Evolutionary conservation across 1,140 invertebrate genomes (phyloP), one percentile per base, ranked within the genome.

Genomic region (Probaryconus sp.): DNA sequence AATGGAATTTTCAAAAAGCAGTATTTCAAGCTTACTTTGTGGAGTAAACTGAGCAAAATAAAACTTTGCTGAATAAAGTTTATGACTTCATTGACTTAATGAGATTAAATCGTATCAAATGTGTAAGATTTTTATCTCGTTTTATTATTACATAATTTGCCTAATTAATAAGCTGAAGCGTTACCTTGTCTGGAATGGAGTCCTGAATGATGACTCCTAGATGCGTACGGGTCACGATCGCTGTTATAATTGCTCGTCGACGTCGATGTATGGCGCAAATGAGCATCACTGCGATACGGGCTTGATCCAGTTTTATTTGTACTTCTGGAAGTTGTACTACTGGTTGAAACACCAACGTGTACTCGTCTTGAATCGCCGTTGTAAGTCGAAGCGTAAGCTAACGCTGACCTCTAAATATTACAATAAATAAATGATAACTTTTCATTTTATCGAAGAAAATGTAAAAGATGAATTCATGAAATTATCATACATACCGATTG

Each of bases 291-390:
- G 64, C 93, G 92, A 79, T 97, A 97, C 5, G 96, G 95, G 85
- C 95, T 97, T 16, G 95, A 96, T 77, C 94, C 94, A 5, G 96
- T 97, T 86, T 98, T 98, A 24, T 95, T 96, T 3, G 96, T 98
- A 24, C 96, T 97, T 48, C 96, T 89, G 9, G 96, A 97, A 1
- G 96, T 98, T 0, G 96, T 98, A 53, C 95, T 97, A 0, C 96
- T 96, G 0, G 96, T 96, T n/a, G 96, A 98, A 61, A 98, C 97
- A 14, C 96, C 96, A 65, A 98, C 93, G 80, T 97, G 86, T 6
- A 87, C 96, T 38, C 96, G 87, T 67, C 94, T 88, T 1, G 92
- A 81, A 17, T 89, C 86, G 2, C 85, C 85, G 33, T 87, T 80
- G 83, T 89, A 88, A 51, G 81, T 81, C 11, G 86, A 83, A n/a